Evolutionary conservation across 2,113 vertebrate genomes (phyloP).

Genomic region (Oncorhynchus kisutch): DNA sequence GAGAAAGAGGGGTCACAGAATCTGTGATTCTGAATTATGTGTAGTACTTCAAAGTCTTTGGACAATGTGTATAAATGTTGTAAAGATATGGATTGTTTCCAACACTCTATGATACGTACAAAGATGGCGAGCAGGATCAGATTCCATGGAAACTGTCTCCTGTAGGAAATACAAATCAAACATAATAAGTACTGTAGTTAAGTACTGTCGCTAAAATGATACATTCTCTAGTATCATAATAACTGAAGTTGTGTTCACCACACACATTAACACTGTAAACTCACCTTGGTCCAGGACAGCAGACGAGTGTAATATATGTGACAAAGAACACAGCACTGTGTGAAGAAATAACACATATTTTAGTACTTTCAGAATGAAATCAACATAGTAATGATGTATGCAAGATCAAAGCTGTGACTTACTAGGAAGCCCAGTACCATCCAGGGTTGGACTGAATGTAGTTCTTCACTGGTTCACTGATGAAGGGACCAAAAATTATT

Average conservation of each 20-base stretch:
- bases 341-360: conserved; percentile 24
- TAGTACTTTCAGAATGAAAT: not conserved
- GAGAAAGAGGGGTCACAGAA: not conserved
- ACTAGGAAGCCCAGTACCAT: conserved; percentile 98
- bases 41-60: not conserved
- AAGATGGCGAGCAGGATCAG: conserved; percentile 88
- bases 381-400: not conserved
- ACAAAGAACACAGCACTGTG: conserved; percentile 87
- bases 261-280: not conserved
- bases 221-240: not conserved
- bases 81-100: not conserved
- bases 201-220: not conserved
- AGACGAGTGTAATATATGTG: conserved; percentile 90
- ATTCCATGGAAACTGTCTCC: conserved; percentile 93
- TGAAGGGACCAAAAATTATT: conserved; percentile 46
- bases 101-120: conserved; percentile 74
- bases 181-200: not conserved
- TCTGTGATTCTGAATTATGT: not conserved
- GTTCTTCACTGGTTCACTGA: conserved; percentile 82
- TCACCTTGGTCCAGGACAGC: conserved; percentile 87
- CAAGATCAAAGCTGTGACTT: conserved; percentile 64
- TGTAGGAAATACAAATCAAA: conserved; percentile 44
- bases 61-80: not conserved
- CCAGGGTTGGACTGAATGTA: conserved; percentile 87
- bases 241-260: not conserved